These are phyloP conservation scores for Silurus asotus DNA, from an alignment of 2,113 vertebrate genomes.

Conservation along the genomic window DNA sequence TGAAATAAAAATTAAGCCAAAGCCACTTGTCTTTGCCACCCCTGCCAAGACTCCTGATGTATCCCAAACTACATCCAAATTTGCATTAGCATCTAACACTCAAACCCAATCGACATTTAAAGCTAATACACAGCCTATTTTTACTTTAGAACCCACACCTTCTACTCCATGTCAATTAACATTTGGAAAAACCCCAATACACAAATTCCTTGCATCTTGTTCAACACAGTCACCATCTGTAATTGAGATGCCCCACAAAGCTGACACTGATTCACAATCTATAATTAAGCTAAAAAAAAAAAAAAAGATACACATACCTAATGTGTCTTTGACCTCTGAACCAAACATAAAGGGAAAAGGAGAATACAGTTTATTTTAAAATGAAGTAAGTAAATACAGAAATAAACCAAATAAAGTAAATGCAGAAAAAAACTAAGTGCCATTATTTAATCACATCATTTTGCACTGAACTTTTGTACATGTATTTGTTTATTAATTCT, in stretches of 20 bases:
- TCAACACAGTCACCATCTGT: background rate
- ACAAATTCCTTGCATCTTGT: background rate
- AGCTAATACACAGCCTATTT: too few relatives aligned
- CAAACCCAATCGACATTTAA: background rate
- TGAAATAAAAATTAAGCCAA: too few relatives aligned
- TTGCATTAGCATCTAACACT: background rate
- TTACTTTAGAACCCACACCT: background rate
- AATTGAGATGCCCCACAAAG: background rate
- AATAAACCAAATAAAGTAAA: too few relatives aligned
- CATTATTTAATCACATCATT: too few relatives aligned
- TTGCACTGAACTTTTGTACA: too few relatives aligned
- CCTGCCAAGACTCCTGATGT: too few relatives aligned
- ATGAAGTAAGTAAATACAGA: too few relatives aligned
- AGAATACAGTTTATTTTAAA: too few relatives aligned
- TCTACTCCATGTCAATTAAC: background rate
- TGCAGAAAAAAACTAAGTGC: too few relatives aligned
- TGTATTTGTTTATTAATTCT: too few relatives aligned
- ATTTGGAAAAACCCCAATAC: background rate
- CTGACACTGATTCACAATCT: background rate
- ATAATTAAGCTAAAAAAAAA: background rate
- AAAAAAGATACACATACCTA: background rate
- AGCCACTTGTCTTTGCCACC: too few relatives aligned
- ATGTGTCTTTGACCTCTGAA: background rate
- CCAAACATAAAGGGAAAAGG: background rate
- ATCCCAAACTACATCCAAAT: background rate